Conservation (phyloP, 2,797 vertebrate genomes). For the Crenuchus spilurus region DNA sequence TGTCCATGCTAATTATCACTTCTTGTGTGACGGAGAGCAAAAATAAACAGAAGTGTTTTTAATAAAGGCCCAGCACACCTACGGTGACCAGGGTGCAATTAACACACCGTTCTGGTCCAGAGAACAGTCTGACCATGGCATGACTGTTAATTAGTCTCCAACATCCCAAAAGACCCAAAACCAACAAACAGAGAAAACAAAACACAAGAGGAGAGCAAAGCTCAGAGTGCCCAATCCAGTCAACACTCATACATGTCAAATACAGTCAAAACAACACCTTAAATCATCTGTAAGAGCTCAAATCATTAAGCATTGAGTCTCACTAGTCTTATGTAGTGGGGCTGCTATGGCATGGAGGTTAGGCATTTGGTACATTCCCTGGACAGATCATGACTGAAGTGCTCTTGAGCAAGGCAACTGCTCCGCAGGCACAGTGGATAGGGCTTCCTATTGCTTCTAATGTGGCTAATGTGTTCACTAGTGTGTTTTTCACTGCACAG, state of each 20-base stretch:
- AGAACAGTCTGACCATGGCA: conserved; percentile 3
- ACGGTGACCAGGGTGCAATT: conserved; percentile 27
- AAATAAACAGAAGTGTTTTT: conserved; percentile 39
- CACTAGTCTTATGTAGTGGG: too few relatives aligned
- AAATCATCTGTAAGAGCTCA: not conserved
- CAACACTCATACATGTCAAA: not conserved
- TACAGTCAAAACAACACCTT: not conserved
- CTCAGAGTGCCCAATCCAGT: not conserved
- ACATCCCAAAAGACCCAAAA: conserved; percentile 14
- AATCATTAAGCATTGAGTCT: too few relatives aligned
- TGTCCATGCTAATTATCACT: conserved; percentile 36
- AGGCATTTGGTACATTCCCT: too few relatives aligned
- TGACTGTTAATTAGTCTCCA: conserved; percentile 36
- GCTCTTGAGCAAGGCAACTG: too few relatives aligned
- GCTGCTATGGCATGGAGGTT: too few relatives aligned
- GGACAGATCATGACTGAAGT: too few relatives aligned
- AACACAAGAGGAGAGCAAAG: not conserved
- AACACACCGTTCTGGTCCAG: conserved; percentile 28
- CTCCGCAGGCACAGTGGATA: too few relatives aligned
- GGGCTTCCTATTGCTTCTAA: too few relatives aligned
- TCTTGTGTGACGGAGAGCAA: conserved; percentile 20
- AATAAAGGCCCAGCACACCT: conserved; percentile 29
- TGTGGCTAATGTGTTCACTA: too few relatives aligned
- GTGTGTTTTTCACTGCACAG: too few relatives aligned
- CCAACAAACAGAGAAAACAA: conserved; percentile 11